phyloP scores from a whole-genome alignment of 2,888 invertebrate species.

The Lordiphosa andalusiaca region DNA sequence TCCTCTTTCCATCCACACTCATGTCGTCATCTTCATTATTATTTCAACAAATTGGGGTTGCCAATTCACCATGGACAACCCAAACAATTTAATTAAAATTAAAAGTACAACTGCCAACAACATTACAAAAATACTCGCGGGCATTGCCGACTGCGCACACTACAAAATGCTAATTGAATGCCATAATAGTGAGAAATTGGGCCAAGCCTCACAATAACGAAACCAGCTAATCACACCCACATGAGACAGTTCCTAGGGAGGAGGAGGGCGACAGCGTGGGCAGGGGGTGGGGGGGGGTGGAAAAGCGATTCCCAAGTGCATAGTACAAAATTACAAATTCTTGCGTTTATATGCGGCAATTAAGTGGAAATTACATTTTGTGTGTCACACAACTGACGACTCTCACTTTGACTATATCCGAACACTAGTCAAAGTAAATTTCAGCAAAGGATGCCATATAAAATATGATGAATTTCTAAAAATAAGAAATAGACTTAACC shows the following conservation, averaged over 20 bases:
- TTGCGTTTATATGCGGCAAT: conserved; percentile 61
- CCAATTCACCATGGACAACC: no score
- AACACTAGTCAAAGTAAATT: neutral
- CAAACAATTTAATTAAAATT: no score
- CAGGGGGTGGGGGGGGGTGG: neutral
- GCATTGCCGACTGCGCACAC: conserved; percentile 63
- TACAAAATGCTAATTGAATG: conserved; percentile 73
- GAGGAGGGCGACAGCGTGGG: no score
- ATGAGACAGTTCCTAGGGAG: conserved; percentile 4
- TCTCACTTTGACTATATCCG: neutral
- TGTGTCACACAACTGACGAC: conserved; percentile 31
- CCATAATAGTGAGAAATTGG: conserved; percentile 46
- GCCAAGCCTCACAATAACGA: conserved; percentile 59
- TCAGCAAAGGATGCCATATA: no score
- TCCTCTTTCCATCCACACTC: no score
- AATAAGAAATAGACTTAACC: no score
- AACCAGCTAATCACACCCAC: conserved; percentile 56
- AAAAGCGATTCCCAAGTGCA: conserved; percentile 42
- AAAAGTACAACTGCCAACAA: no score
- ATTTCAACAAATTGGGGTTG: neutral
- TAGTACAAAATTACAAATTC: conserved; percentile 53
- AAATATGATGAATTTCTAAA: neutral
- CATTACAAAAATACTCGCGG: conserved; percentile 50
- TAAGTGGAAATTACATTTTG: conserved; percentile 58
- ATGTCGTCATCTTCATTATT: no score